A percentile compares a stretch with the other conserved stretches of the same genome.
Evolutionary conservation across 2,888 invertebrate species (phyloP).

Genomic region (Limnephilus auricula): DNA sequence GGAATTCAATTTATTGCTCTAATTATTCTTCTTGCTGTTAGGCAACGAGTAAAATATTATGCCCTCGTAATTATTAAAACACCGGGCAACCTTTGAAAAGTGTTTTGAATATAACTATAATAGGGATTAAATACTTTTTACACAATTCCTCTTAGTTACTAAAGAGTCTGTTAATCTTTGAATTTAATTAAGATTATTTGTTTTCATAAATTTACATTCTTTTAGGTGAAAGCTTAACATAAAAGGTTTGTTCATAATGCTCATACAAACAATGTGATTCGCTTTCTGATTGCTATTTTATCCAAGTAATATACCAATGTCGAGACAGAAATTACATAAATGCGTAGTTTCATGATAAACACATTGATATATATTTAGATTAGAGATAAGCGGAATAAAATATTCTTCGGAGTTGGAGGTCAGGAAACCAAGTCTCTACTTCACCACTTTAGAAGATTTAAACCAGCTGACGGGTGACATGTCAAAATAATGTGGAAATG

Average conservation of each 20-base stretch:
- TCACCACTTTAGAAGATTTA: too few relatives aligned
- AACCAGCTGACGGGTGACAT: too few relatives aligned
- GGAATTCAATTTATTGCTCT: conserved; percentile 64
- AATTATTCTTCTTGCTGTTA: conserved; percentile 61
- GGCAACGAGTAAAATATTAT: conserved; percentile 56
- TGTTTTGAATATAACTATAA: background rate
- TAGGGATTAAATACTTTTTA: conserved; percentile 12
- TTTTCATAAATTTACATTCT: background rate
- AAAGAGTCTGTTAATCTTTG: background rate
- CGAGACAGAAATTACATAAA: too few relatives aligned
- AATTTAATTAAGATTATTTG: background rate
- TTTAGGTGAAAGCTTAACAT: background rate
- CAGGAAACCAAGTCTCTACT: too few relatives aligned
- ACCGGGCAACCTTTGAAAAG: conserved; percentile 39
- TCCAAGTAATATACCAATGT: too few relatives aligned
- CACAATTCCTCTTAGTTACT: background rate
- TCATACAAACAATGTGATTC: background rate
- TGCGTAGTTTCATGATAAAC: too few relatives aligned
- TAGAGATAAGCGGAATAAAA: too few relatives aligned
- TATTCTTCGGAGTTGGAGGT: too few relatives aligned
- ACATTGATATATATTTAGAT: too few relatives aligned
- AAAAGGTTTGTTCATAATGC: background rate
- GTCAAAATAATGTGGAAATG: too few relatives aligned
- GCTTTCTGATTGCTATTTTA: background rate
- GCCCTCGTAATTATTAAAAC: conserved; percentile 50